Base-by-base conservation (phyloP, 1,140 invertebrate species). In the Tigriopus japonicus region DNA sequence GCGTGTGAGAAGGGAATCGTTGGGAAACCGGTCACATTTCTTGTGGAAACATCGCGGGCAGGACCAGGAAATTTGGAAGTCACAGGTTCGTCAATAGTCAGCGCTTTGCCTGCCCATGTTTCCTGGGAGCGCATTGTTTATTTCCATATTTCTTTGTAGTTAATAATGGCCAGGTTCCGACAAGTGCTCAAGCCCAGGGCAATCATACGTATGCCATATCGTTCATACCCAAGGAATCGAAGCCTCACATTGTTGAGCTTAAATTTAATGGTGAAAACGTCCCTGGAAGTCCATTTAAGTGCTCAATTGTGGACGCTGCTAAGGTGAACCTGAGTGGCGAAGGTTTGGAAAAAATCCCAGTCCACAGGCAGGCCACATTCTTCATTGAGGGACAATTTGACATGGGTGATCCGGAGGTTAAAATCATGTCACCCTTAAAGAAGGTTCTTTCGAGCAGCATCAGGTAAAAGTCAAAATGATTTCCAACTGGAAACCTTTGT, bases 41-140 rank as follows among this genome's bases (percentile, higher is more conserved):
- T 92, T 69, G 94, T 98, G 65, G 92, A 98, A 75, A 96, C 93
- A 10, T 87, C 87, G 69, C 86, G 91, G 73, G 92, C 92, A 24
- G 95, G 95, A 24, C 89, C 81, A 28, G 95, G 95, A 10, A 96
- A 96, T 72, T 72, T 98, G 49, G 94, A 98, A 72, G 92, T 98
- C 28, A 92, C 90, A 0, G 55, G 55, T 58, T 6, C 14, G 17
- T 24, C 19, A 21, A 3, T 49, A 49, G n/a, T 49, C 21, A 21
- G 45, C 3, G 6, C n/a, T 49, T 49, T 17, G 45, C 15, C 10
- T 10, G 42, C 42, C 10, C 42, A 43, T 43, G 42, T 12, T 49
- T 49, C 45, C 10, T 10, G 21, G 21, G n/a, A 2, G 10, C 45
- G 3, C 21, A 49, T 5, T 17, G 3, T 12, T 15, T 49, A 6